Conservation (phyloP, 1,140 invertebrate genomes). For the Drosophila trapezifrons region DNA sequence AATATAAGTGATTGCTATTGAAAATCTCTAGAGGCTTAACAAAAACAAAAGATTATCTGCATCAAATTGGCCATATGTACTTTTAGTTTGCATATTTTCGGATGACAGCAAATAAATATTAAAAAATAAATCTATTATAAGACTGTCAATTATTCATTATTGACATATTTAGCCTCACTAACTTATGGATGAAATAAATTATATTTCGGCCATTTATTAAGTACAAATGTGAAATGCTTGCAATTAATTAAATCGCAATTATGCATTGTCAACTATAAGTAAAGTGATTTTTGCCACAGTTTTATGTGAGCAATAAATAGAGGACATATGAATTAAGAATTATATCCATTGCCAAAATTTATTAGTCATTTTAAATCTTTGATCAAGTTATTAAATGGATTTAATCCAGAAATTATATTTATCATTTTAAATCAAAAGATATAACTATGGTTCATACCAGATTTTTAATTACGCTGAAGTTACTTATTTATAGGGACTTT, state of each 20-base stretch:
- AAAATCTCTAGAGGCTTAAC: not conserved
- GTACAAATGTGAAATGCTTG: conserved; percentile 4
- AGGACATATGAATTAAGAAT: conserved; percentile 1
- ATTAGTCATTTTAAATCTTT: not conserved
- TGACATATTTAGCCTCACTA: conserved; percentile 6
- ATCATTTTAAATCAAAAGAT: not conserved
- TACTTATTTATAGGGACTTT: not conserved
- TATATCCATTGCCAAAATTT: conserved; percentile 2
- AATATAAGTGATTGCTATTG: not conserved
- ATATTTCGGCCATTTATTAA: conserved; percentile 11
- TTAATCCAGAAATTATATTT: not conserved
- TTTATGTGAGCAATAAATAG: not conserved
- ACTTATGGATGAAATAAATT: not conserved
- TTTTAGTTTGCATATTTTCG: not conserved
- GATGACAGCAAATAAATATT: not conserved
- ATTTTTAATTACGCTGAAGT: not conserved
- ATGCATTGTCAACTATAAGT: conserved; percentile 6
- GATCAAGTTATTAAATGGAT: not conserved
- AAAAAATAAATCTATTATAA: not conserved
- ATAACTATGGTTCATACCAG: too few relatives aligned
- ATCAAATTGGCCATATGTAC: not conserved
- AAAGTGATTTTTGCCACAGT: not conserved
- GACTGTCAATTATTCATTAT: not conserved
- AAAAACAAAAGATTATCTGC: not conserved
- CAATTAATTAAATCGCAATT: conserved; percentile 22